Evolutionary conservation across 2,888 invertebrate species (phyloP).

Genomic region (Drosophila atripex): DNA sequence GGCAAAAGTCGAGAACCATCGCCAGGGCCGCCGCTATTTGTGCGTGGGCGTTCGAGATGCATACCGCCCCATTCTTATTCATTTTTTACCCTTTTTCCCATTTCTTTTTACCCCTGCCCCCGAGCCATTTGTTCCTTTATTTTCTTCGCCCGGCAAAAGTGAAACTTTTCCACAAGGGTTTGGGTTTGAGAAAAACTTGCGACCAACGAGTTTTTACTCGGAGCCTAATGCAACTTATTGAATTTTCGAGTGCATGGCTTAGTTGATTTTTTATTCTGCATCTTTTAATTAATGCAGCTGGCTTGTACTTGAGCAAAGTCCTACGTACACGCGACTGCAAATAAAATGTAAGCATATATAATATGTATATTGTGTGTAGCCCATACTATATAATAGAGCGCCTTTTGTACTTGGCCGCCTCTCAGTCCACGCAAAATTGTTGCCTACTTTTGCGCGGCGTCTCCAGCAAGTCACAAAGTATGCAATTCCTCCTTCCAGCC

Average conservation of each 20-base stretch:
- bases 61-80: constrained; percentile 8
- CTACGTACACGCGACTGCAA: not conserved
- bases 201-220: constrained; percentile 31
- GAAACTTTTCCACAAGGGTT: constrained; percentile 49
- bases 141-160: constrained; percentile 39
- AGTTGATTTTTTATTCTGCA: constrained; percentile 28
- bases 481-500: constrained; percentile 40
- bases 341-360: not conserved
- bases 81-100: constrained; percentile 8
- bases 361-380: not conserved
- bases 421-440: constrained; percentile 10
- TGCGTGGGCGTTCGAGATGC: constrained; percentile 58
- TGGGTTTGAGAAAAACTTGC: constrained; percentile 48
- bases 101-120: not conserved
- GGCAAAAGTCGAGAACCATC: constrained; percentile 22
- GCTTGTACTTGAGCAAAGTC: constrained; percentile 33
- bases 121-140: constrained; percentile 14
- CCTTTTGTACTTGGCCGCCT: constrained; percentile 36
- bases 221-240: constrained; percentile 62
- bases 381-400: constrained; percentile 10
- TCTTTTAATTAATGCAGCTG: constrained; percentile 67
- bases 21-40: constrained; percentile 47
- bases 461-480: constrained; percentile 64
- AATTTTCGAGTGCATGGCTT: constrained; percentile 59
- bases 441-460: constrained; percentile 64